phyloP scores from a whole-genome alignment of 2,113 vertebrate species.

The Corythoichthys haematopterus region DNA sequence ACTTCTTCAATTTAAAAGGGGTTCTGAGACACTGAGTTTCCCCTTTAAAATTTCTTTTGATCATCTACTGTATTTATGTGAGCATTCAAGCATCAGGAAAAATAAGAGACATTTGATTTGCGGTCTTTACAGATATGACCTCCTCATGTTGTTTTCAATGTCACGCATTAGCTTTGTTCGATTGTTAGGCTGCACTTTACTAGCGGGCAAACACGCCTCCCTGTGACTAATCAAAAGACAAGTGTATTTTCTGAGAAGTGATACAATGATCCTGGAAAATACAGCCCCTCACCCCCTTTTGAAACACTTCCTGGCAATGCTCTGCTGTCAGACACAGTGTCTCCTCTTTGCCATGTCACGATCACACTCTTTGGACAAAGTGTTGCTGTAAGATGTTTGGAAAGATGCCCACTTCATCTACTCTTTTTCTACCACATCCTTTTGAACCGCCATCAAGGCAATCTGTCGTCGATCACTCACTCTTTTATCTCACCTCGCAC shows the following conservation, averaged over 20 bases:
- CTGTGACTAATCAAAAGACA: conserved; percentile 41
- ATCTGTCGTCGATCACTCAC: conserved; percentile 11
- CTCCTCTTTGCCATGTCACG: conserved; percentile 15
- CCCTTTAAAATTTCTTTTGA: not conserved
- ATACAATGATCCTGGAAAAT: conserved; percentile 31
- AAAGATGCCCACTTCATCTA: conserved; percentile 4
- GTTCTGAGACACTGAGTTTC: not conserved
- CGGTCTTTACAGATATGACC: not conserved
- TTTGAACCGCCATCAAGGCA: conserved; percentile 2
- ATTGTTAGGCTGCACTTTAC: conserved; percentile 15
- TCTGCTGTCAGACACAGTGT: conserved; percentile 6
- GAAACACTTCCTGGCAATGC: conserved; percentile 31
- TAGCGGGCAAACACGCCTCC: conserved; percentile 14
- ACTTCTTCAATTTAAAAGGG: not conserved
- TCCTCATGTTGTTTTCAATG: not conserved
- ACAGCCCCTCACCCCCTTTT: conserved; percentile 3
- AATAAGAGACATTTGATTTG: not conserved
- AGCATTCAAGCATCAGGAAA: not conserved
- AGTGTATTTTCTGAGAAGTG: conserved; percentile 27
- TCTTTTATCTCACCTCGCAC: conserved; percentile 22
- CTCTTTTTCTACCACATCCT: conserved; percentile 14
- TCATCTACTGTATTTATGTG: not conserved
- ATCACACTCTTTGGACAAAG: conserved; percentile 1
- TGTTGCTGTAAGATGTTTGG: not conserved
- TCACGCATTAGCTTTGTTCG: conserved; percentile 12